These are phyloP conservation scores for Lepisosteus osseus DNA, from an alignment of 2,113 vertebrate genomes.

Conservation along the genomic window DNA sequence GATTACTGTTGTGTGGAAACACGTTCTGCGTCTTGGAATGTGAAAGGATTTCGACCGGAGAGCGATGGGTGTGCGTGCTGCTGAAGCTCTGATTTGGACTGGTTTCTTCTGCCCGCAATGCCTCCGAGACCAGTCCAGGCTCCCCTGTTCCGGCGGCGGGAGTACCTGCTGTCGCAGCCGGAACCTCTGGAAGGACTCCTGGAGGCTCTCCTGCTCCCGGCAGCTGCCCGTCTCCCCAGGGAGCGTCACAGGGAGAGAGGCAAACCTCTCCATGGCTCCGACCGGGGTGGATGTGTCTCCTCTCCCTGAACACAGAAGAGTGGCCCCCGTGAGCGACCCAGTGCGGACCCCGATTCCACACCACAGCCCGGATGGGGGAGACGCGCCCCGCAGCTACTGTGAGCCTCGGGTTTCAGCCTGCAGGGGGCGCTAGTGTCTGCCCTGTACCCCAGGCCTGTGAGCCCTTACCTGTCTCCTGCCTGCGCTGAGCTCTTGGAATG, in stretches of 20 bases:
- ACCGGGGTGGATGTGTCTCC: background rate
- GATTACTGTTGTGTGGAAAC: background rate
- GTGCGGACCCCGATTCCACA: too few species aligned
- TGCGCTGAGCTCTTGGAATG: too few species aligned
- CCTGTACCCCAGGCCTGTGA: too few species aligned
- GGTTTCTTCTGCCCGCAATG: too few species aligned
- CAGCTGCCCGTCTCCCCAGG: background rate
- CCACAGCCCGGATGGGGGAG: too few species aligned
- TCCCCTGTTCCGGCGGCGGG: too few species aligned
- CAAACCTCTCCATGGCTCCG: background rate
- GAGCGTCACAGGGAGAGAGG: background rate
- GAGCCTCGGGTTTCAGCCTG: too few species aligned
- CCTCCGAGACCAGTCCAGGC: too few species aligned
- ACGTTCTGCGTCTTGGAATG: background rate
- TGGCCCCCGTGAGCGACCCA: too few species aligned
- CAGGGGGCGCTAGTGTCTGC: too few species aligned
- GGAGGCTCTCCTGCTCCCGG: background rate
- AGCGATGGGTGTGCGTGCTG: background rate
- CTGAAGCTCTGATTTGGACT: background rate
- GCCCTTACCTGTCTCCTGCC: too few species aligned
- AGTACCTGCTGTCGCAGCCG: slow-evolving; percentile 1
- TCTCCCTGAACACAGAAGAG: background rate
- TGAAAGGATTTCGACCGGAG: background rate
- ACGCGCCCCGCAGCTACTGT: too few species aligned
- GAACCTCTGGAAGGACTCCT: background rate